phyloP scores from a whole-genome alignment of 2,113 vertebrate species.

The Crocuta crocuta region DNA sequence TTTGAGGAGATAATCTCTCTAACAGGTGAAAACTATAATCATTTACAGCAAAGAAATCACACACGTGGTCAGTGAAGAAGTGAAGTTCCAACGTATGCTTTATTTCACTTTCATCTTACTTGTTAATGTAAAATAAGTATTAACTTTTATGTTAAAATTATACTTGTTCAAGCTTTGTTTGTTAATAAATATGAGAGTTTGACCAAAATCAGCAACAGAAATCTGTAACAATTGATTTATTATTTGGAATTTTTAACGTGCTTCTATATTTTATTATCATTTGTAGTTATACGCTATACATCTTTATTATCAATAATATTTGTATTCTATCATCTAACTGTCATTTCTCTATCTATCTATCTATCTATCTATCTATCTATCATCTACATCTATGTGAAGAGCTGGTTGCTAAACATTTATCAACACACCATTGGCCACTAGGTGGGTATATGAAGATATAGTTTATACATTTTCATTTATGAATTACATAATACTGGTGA shows the following conservation, averaged over 20 bases:
- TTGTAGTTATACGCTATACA: background rate
- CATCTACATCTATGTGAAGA: background rate
- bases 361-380: background rate
- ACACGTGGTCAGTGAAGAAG: background rate
- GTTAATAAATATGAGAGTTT: background rate
- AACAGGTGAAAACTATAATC: conserved; percentile 21
- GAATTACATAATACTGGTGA: background rate
- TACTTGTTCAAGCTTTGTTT: background rate
- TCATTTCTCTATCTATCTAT: background rate
- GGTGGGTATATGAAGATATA: background rate
- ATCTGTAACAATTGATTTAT: background rate
- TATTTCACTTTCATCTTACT: conserved; percentile 8
- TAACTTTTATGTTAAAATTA: background rate
- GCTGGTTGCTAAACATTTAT: background rate
- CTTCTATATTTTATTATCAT: background rate
- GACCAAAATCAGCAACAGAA: background rate
- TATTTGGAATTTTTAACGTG: background rate
- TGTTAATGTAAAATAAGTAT: conserved; percentile 28
- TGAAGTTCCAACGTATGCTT: background rate
- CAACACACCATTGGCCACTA: background rate
- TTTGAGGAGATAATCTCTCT: background rate
- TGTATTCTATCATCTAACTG: background rate
- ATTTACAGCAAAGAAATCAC: background rate
- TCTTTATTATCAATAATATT: background rate
- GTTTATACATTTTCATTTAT: background rate